These are phyloP conservation scores for Sisyra terminalis DNA, from an alignment of 2,888 invertebrate species.

Conservation along the genomic window DNA sequence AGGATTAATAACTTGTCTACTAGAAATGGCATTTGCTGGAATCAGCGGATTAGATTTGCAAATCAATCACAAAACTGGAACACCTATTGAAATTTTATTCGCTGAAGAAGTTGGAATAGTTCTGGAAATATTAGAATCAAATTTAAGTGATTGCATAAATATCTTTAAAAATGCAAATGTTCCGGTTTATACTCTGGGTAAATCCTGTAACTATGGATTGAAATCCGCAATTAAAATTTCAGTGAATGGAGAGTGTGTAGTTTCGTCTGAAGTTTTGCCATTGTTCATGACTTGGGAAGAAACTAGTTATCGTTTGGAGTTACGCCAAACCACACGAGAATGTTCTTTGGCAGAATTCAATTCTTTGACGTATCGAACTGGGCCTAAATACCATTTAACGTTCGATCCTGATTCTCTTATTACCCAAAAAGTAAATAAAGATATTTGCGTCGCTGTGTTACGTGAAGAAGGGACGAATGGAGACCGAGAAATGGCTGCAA, in stretches of 20 bases:
- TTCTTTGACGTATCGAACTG: slow-evolving; percentile 46
- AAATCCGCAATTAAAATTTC: slow-evolving; percentile 40
- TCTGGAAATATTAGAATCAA: slow-evolving; percentile 45
- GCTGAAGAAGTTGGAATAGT: slow-evolving; percentile 79
- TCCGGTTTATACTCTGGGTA: slow-evolving; percentile 50
- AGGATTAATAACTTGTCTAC: slow-evolving; percentile 70
- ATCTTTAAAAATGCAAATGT: slow-evolving; percentile 43
- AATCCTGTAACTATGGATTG: slow-evolving; percentile 47
- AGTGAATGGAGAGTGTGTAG: slow-evolving; percentile 38
- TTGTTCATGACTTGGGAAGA: slow-evolving; percentile 86
- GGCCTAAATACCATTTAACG: slow-evolving; percentile 54
- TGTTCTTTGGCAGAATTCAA: slow-evolving; percentile 69
- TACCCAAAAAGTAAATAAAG: slow-evolving; percentile 24
- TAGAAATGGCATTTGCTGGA: slow-evolving; percentile 96
- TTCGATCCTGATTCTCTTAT: slow-evolving; percentile 47
- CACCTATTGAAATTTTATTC: slow-evolving; percentile 53
- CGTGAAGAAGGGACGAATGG: slow-evolving; percentile 96
- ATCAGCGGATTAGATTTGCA: slow-evolving; percentile 60
- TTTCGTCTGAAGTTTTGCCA: slow-evolving; percentile 44
- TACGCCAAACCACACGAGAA: slow-evolving; percentile 61
- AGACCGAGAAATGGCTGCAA: slow-evolving; percentile 93
- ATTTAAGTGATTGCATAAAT: slow-evolving; percentile 39
- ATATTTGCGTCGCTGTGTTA: slow-evolving; percentile 70
- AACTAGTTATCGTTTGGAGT: slow-evolving; percentile 81
- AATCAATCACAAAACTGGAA: slow-evolving; percentile 35